phyloP scores from a whole-genome alignment of 2,797 vertebrate species.

The Molossus alvarezi region DNA sequence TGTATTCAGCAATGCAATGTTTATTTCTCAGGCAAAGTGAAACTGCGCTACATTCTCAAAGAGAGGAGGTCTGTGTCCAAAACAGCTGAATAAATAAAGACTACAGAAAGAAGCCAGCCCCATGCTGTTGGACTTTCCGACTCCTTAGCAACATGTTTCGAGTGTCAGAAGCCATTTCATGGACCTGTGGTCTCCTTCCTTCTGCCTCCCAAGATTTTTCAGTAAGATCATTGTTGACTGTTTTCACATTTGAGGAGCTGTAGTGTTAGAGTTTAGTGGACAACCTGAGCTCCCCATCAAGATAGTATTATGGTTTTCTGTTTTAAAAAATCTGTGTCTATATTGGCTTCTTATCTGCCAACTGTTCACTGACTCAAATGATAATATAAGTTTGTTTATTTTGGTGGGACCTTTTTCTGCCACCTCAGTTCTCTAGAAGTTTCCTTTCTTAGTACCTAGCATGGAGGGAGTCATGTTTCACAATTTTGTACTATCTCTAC shows the following conservation, averaged over 20 bases:
- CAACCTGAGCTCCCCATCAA: not conserved
- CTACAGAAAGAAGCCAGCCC: not conserved
- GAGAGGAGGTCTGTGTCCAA: constrained; percentile 67
- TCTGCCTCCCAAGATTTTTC: not conserved
- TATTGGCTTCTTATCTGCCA: not conserved
- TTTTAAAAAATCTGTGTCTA: not conserved
- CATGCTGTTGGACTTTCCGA: not conserved
- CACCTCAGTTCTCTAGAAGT: not conserved
- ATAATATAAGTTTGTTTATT: constrained; percentile 13
- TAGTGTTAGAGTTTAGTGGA: not conserved
- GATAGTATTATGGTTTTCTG: not conserved
- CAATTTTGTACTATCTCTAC: not conserved
- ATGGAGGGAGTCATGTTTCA: no score
- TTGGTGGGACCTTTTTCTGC: not conserved
- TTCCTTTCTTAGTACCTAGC: not conserved
- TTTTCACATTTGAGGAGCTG: not conserved
- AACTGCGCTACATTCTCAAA: constrained; percentile 58
- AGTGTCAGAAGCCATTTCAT: not conserved
- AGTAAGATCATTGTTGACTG: not conserved
- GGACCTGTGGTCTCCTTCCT: not conserved
- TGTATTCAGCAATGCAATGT: constrained; percentile 72
- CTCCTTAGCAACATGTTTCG: not conserved
- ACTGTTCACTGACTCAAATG: not conserved
- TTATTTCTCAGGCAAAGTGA: constrained; percentile 70
- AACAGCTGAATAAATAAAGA: constrained; percentile 63